Conservation (phyloP, 1,140 invertebrate species). For the Acromyrmex charruanus region DNA sequence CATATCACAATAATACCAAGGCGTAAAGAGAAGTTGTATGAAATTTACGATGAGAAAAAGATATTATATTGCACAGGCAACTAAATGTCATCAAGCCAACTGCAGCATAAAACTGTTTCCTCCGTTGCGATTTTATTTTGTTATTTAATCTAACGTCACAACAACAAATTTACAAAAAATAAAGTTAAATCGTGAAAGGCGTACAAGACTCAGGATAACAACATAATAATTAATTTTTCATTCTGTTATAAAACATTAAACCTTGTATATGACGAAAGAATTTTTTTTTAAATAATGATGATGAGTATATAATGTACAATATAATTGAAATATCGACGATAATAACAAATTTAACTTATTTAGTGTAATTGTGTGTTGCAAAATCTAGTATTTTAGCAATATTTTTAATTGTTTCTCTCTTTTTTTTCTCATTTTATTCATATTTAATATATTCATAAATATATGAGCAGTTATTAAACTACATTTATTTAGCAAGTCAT, state of each 20-base stretch:
- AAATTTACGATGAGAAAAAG: slow-evolving; percentile 12
- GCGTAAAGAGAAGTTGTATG: background rate
- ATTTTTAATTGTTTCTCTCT: slow-evolving; percentile 1
- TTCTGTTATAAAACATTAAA: slow-evolving; percentile 13
- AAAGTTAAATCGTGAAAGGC: background rate
- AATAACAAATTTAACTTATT: background rate
- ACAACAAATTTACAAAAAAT: slow-evolving; percentile 3
- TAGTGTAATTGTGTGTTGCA: background rate
- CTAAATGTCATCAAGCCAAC: slow-evolving; percentile 1
- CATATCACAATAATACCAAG: background rate
- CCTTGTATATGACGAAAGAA: background rate
- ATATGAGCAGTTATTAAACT: background rate
- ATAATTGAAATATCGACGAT: background rate
- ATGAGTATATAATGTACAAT: background rate
- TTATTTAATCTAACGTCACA: slow-evolving; percentile 19
- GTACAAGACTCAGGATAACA: background rate
- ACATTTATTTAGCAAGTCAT: background rate
- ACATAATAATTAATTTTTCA: slow-evolving; percentile 28
- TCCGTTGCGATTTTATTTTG: slow-evolving; percentile 10
- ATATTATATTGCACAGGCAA: background rate
- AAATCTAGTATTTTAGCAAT: background rate
- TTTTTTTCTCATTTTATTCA: background rate
- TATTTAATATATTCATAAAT: slow-evolving; percentile 14
- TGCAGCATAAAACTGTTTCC: background rate
- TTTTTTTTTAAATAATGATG: background rate